Evolutionary conservation across 1,140 invertebrate species (phyloP).

Genomic region (Penaeus indicus): DNA sequence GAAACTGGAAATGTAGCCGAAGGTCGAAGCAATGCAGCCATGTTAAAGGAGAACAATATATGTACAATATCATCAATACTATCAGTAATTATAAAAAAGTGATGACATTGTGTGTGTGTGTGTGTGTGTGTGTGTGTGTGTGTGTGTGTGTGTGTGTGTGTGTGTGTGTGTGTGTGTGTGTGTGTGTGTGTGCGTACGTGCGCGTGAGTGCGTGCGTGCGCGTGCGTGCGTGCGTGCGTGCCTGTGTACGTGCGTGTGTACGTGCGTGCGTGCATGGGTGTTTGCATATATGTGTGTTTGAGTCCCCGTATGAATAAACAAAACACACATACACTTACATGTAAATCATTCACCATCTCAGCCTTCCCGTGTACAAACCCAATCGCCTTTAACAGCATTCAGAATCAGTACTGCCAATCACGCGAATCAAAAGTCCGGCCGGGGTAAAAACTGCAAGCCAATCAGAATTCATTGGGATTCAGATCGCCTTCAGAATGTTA

Average conservation of each 20-base stretch:
- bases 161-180: slow-evolving; percentile 26
- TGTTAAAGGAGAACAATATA: too few relatives aligned
- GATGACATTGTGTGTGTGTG: too few relatives aligned
- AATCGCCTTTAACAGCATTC: not conserved
- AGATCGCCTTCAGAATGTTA: too few relatives aligned
- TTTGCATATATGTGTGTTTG: slow-evolving; percentile 1
- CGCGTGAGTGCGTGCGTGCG: slow-evolving; percentile 6
- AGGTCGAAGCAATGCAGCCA: too few relatives aligned
- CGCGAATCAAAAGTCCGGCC: too few relatives aligned
- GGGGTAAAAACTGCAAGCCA: too few relatives aligned
- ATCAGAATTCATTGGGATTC: too few relatives aligned
- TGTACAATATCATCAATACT: too few relatives aligned
- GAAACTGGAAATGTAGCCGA: too few relatives aligned
- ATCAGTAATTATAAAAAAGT: too few relatives aligned
- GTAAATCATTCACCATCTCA: not conserved
- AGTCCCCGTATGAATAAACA: not conserved
- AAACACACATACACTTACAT: not conserved
- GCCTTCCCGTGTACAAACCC: not conserved
- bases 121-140: not conserved
- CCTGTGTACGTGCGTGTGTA: not conserved
- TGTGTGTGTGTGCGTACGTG: slow-evolving; percentile 1
- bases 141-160: slow-evolving; percentile 30
- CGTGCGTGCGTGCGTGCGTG: not conserved
- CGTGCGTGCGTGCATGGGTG: not conserved
- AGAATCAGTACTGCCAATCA: too few relatives aligned